Base-by-base conservation (phyloP, 2,113 vertebrate species). In the Tupaia tana region DNA sequence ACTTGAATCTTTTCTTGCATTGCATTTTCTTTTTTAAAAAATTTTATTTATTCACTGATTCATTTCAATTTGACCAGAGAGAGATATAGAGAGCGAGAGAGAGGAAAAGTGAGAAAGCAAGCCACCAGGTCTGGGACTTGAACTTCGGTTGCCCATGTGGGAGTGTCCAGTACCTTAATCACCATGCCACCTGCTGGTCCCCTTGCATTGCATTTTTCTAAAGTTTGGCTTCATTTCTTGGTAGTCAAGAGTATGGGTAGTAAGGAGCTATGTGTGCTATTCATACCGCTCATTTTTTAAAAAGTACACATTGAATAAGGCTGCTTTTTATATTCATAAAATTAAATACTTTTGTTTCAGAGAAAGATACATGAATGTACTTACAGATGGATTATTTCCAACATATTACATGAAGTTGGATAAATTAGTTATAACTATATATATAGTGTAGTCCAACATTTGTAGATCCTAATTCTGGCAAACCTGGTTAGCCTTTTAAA, bases 141-240 rank as follows among this genome's bases (percentile, higher is more conserved):
- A 43, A 43, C 43, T 43, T 43, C 5, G 43, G 43, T 43, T 43
- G 43, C 3, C 43, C 43, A 43, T 43, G 43, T 43, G 43, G 43
- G 43, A 43, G 43, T 43, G 43, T 43, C 43, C 43, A 43, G 43
- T 43, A 43, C 43, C 43, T 43, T 43, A 43, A 43, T 5, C 43
- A 43, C 43, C 43, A 43, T 43, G 43, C 43, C 43, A 43, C 43
- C 43, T 43, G 43, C 43, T 43, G 43, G 43, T 43, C 43, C 43
- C 43, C 43, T 43, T 43, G 43, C 43, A 43, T 97, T 97, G 98
- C 98, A 98, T 98, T 98, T 98, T 98, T 98, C 98, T 98, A 98
- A 98, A 97, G 78, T 97, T 97, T 95, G 3, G 93, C 96, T 98
- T 98, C 71, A 96, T 97, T 98, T 97, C 96, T 97, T 31, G 77